These are phyloP conservation scores for Mystacornis crossleyi DNA, from an alignment of 2,113 vertebrate genomes.

Conservation along the genomic window DNA sequence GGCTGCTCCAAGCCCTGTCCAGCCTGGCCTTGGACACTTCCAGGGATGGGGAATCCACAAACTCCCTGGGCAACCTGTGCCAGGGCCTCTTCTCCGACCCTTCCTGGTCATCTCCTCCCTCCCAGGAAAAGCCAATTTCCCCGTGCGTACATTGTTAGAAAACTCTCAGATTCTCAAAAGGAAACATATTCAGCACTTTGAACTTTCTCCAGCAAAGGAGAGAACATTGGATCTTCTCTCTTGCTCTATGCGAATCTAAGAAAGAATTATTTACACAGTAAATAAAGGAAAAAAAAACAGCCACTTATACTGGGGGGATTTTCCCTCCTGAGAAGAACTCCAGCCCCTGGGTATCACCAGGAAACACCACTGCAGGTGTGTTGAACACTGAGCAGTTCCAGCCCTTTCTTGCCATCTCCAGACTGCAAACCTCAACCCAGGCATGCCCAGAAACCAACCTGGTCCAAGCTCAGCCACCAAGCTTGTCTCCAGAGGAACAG, in stretches of 20 bases:
- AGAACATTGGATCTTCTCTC: not conserved
- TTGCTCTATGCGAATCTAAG: not conserved
- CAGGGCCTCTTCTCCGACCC: not conserved
- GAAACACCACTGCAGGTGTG: not conserved
- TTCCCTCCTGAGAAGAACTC: not conserved
- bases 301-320: not conserved
- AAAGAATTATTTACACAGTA: not conserved
- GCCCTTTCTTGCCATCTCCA: not conserved
- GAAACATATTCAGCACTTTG: not conserved
- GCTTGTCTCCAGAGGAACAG: not conserved
- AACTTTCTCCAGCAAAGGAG: not conserved
- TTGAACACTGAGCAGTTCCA: not conserved
- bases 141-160: rapidly evolving
- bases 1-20: not conserved
- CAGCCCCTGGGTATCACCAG: not conserved
- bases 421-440: not conserved
- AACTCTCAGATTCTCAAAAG: not conserved
- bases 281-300: not conserved
- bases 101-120: not conserved
- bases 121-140: not conserved
- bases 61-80: not conserved
- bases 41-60: not conserved
- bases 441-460: not conserved
- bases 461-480: not conserved
- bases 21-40: not conserved